Evolutionary conservation across 1,140 invertebrate genomes (phyloP).

Genomic region (Caenorhabditis tropicalis): DNA sequence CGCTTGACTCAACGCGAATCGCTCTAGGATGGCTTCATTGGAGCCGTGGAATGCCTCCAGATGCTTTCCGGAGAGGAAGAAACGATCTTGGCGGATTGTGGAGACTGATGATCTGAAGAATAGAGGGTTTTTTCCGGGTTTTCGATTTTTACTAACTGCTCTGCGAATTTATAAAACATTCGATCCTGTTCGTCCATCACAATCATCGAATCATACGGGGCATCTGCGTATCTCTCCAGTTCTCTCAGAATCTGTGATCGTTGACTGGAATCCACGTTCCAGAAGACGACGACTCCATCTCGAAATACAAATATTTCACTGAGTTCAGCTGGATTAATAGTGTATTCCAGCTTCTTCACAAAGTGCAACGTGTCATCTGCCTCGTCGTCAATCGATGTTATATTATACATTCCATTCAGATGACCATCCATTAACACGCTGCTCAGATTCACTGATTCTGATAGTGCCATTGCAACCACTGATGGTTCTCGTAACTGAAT

Average conservation of each 20-base stretch:
- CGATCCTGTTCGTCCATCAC: slow-evolving; percentile 51
- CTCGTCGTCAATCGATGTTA: not conserved
- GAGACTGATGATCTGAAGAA: not conserved
- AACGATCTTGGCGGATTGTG: slow-evolving; percentile 44
- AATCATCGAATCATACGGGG: slow-evolving; percentile 48
- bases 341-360: slow-evolving; percentile 53
- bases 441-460: not conserved
- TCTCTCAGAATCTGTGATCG: slow-evolving; percentile 47
- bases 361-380: slow-evolving; percentile 55
- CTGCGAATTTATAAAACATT: slow-evolving; percentile 47
- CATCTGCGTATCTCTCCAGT: slow-evolving; percentile 43
- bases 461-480: not conserved
- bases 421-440: not conserved
- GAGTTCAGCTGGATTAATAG: slow-evolving; percentile 45
- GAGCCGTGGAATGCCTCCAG: slow-evolving; percentile 8
- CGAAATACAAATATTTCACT: slow-evolving; percentile 56
- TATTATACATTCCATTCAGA: slow-evolving; percentile 29
- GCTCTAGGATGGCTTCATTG: slow-evolving; percentile 55
- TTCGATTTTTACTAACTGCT: not conserved
- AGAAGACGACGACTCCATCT: slow-evolving; percentile 59
- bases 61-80: slow-evolving; percentile 52
- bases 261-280: slow-evolving; percentile 54
- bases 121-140: not conserved
- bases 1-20: slow-evolving; percentile 64
- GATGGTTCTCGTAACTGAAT: not conserved